phyloP scores from a whole-genome alignment of 2,797 vertebrate species.

The Alcedo atthis region DNA sequence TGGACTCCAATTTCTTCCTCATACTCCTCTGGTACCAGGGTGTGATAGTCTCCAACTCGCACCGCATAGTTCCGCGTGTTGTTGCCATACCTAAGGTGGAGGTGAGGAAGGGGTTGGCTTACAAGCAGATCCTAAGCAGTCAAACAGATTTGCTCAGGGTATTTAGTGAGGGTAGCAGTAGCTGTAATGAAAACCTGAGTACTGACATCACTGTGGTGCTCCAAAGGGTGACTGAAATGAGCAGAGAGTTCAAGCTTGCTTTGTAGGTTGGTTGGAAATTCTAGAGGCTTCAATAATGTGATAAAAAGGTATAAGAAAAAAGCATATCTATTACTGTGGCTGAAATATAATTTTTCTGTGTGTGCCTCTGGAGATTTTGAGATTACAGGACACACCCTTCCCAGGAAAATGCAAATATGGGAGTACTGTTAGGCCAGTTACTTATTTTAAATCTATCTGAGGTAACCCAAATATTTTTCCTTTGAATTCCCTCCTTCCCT shows the following conservation, averaged over 20 bases:
- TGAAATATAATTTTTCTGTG: not conserved
- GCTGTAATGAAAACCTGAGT: not conserved
- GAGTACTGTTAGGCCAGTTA: not conserved
- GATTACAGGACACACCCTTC: not conserved
- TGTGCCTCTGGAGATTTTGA: not conserved
- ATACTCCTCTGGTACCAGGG: conserved; percentile 92
- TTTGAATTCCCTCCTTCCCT: not conserved
- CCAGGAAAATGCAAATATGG: not conserved
- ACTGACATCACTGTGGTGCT: not conserved
- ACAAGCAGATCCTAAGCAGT: not conserved
- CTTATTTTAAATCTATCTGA: not conserved
- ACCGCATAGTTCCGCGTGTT: conserved; percentile 88
- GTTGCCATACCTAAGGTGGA: conserved; percentile 89
- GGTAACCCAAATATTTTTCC: not conserved
- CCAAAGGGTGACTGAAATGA: not conserved
- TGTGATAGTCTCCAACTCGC: conserved; percentile 94
- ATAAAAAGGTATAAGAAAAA: not conserved
- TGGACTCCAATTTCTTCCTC: conserved; percentile 91
- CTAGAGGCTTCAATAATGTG: not conserved
- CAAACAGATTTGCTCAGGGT: not conserved
- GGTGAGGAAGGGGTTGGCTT: not conserved
- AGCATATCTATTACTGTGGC: not conserved
- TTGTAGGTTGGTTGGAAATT: not conserved
- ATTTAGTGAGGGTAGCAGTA: not conserved
- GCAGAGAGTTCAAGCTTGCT: not conserved